Percentiles rank a stretch among this genome's conserved stretches.
Conservation (phyloP, 2,888 invertebrate genomes). For the Agrotis exclamationis region DNA sequence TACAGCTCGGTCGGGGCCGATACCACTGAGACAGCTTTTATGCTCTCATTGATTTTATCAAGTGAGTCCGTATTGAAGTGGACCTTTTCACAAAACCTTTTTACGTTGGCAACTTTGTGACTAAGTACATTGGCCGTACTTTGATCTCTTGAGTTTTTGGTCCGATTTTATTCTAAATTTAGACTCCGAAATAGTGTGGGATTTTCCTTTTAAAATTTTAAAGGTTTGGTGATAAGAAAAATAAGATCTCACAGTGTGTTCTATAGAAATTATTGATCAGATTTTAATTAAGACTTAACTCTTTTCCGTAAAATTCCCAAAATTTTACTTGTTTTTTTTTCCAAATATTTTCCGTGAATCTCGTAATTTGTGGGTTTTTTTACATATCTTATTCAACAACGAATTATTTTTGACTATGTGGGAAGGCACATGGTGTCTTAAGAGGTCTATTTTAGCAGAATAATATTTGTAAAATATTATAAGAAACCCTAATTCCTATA, state of each 20-base stretch:
- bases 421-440: no score
- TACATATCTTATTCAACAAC: no score
- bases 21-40: no score
- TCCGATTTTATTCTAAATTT: constrained; percentile 30
- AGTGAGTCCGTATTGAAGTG: constrained; percentile 12
- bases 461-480: no score
- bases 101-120: not conserved
- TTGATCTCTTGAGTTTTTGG: constrained; percentile 38
- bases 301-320: not conserved
- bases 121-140: constrained; percentile 15
- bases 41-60: no score
- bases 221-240: not conserved
- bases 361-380: no score
- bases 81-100: constrained; percentile 5
- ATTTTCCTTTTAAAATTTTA: constrained; percentile 8
- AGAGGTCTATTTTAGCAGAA: no score
- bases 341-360: no score
- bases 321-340: no score
- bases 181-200: constrained; percentile 4
- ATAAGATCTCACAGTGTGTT: not conserved
- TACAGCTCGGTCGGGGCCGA: no score
- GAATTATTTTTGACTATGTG: no score
- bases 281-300: not conserved
- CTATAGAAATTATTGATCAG: not conserved
- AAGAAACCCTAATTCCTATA: no score